These are phyloP conservation scores for Australoheros scitulus DNA, from an alignment of 2,113 vertebrate species.

Conservation along the genomic window DNA sequence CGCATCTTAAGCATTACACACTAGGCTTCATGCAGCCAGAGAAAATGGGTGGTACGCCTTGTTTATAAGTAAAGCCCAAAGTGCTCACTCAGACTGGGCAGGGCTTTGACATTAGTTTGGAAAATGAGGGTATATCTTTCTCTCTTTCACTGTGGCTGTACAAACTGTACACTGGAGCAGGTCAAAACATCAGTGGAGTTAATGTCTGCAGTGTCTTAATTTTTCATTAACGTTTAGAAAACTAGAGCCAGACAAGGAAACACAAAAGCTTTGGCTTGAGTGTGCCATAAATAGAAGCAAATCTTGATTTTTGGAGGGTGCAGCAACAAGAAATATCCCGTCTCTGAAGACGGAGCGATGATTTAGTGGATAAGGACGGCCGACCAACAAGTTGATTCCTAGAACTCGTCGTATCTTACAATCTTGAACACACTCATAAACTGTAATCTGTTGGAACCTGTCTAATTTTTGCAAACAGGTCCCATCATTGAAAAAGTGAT, in stretches of 20 bases:
- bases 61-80: slow-evolving; percentile 46
- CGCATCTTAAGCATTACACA: slow-evolving; percentile 45
- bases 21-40: slow-evolving; percentile 38
- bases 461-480: slow-evolving; percentile 16
- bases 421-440: slow-evolving; percentile 47
- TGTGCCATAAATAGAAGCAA: background rate
- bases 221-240: slow-evolving; percentile 24
- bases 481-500: slow-evolving; percentile 4
- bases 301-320: background rate
- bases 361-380: slow-evolving; percentile 18
- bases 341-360: slow-evolving; percentile 11
- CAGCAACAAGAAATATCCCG: background rate
- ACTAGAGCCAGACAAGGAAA: background rate
- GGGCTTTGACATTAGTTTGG: slow-evolving; percentile 60
- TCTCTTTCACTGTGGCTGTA: slow-evolving; percentile 24
- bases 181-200: slow-evolving; percentile 28
- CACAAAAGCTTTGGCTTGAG: background rate
- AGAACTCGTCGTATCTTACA: slow-evolving; percentile 20
- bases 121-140: slow-evolving; percentile 49
- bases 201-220: slow-evolving; percentile 44
- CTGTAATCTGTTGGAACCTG: slow-evolving; percentile 40
- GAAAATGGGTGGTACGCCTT: slow-evolving; percentile 48
- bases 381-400: slow-evolving; percentile 7
- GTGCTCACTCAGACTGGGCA: slow-evolving; percentile 22
- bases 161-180: slow-evolving; percentile 11